phyloP scores from a whole-genome alignment of 2,888 invertebrate species.

The Eupithecia vulgata region DNA sequence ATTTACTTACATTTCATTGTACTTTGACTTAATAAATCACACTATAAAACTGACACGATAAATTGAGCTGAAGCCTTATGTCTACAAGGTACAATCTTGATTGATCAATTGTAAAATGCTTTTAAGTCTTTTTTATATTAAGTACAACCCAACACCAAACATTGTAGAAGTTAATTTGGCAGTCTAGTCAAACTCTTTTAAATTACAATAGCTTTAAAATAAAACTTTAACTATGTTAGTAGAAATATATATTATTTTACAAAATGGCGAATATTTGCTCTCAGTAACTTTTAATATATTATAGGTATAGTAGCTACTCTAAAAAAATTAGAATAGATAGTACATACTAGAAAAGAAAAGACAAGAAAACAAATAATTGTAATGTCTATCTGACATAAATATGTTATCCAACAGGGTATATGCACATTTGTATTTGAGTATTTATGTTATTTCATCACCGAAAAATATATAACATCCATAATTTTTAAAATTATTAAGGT shows the following conservation, averaged over 20 bases:
- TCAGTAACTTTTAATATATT: not conserved
- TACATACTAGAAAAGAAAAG: no score
- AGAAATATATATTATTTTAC: not conserved
- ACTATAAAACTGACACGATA: constrained; percentile 28
- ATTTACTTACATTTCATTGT: constrained; percentile 55
- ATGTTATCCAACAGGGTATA: no score
- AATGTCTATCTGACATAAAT: not conserved
- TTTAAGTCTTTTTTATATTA: constrained; percentile 30
- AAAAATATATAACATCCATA: no score
- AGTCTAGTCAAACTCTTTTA: constrained; percentile 15
- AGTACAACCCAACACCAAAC: constrained; percentile 33
- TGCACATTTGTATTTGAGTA: no score
- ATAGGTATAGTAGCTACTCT: not conserved
- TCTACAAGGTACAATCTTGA: constrained; percentile 12
- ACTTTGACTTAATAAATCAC: constrained; percentile 56
- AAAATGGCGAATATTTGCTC: not conserved
- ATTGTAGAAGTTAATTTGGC: constrained; percentile 15
- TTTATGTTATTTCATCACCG: no score
- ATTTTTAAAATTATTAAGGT: no score
- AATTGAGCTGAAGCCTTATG: constrained; percentile 33
- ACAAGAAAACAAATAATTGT: not conserved
- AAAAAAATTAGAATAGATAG: not conserved
- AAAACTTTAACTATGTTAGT: not conserved
- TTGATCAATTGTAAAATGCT: constrained; percentile 20
- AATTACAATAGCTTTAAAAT: not conserved